Conservation (phyloP, 1,140 invertebrate species). For the Steinernema khuongi region DNA sequence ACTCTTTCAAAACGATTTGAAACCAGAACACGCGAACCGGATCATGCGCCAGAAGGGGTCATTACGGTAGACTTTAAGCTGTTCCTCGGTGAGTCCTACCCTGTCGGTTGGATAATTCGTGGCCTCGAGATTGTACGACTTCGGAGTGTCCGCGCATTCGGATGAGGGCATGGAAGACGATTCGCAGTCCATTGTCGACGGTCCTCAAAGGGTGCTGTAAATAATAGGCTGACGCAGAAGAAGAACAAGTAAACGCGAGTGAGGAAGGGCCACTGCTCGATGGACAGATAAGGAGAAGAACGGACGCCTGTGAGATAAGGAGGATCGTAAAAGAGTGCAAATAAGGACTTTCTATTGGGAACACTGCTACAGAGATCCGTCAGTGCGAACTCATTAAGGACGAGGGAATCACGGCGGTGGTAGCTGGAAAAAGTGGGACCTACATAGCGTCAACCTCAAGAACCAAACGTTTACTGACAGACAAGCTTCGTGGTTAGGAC, state of each 20-base stretch:
- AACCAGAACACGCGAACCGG: background rate
- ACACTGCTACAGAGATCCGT: too few species aligned
- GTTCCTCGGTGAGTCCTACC: constrained; percentile 1
- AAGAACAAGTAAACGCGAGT: background rate
- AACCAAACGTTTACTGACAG: too few species aligned
- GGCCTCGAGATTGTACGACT: background rate
- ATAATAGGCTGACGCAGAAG: background rate
- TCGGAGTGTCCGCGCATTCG: background rate
- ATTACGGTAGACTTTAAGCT: background rate
- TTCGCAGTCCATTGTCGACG: background rate
- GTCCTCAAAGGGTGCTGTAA: background rate
- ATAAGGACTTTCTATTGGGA: too few species aligned
- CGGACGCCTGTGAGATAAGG: background rate
- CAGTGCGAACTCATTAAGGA: too few species aligned
- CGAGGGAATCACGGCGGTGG: too few species aligned
- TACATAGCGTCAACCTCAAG: too few species aligned
- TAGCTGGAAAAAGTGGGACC: too few species aligned
- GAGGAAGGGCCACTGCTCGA: background rate
- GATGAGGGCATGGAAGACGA: background rate
- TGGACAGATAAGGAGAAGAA: background rate
- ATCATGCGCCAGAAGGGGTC: background rate
- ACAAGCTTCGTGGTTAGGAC: too few species aligned
- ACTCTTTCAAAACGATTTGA: background rate
- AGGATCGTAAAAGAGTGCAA: background rate
- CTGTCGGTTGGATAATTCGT: background rate